These are phyloP conservation scores for Platypus cylindrus DNA, from an alignment of 2,888 invertebrate genomes.

Conservation along the genomic window DNA sequence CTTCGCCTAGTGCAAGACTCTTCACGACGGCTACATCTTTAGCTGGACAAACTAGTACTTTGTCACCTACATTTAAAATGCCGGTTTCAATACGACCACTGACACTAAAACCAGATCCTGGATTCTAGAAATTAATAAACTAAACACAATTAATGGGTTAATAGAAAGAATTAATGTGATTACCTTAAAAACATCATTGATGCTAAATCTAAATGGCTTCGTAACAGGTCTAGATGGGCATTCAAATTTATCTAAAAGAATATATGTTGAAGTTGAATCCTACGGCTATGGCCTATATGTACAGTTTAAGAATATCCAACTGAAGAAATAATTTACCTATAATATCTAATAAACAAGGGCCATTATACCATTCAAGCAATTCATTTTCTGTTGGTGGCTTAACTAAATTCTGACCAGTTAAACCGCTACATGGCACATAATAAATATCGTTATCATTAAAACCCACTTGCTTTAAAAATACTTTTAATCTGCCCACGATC, in stretches of 20 bases:
- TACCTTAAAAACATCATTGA: conserved; percentile 91
- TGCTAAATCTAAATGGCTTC: conserved; percentile 82
- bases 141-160: too few species aligned
- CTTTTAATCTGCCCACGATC: conserved; percentile 67
- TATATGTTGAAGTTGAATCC: too few species aligned
- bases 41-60: conserved; percentile 73
- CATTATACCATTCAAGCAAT: conserved; percentile 65
- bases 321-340: conserved; percentile 45
- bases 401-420: conserved; percentile 88
- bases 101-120: conserved; percentile 80
- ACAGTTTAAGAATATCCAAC: too few species aligned
- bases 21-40: conserved; percentile 76
- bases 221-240: conserved; percentile 76
- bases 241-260: conserved; percentile 59
- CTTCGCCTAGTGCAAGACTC: conserved; percentile 57
- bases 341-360: conserved; percentile 71
- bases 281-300: too few species aligned
- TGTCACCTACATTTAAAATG: conserved; percentile 71
- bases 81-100: conserved; percentile 90
- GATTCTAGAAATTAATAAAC: conserved; percentile 45
- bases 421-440: conserved; percentile 90
- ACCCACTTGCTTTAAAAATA: conserved; percentile 81
- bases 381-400: conserved; percentile 51
- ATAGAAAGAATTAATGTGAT: conserved; percentile 2
- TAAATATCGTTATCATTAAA: conserved; percentile 77